phyloP scores from a whole-genome alignment of 2,113 vertebrate species.

The Serinus canaria region DNA sequence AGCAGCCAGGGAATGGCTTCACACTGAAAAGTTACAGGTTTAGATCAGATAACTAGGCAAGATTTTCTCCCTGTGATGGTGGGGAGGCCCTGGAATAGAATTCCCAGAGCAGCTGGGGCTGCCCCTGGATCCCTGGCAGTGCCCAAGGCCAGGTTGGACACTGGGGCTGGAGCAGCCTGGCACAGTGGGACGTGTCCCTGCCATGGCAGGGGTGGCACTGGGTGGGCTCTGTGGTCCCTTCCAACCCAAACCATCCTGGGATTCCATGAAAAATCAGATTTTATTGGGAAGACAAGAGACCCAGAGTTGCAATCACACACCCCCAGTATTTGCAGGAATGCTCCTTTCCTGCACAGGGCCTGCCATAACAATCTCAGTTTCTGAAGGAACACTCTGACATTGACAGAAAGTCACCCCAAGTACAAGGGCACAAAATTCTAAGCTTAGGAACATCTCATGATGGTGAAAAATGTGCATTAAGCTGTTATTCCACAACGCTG shows the following conservation, averaged over 20 bases:
- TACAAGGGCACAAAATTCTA: background rate
- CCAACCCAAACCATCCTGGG: background rate
- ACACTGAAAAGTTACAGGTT: too few relatives aligned
- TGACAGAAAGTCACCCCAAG: background rate
- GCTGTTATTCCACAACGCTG: background rate
- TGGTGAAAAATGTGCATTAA: background rate
- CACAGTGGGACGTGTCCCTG: background rate
- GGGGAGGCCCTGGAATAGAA: too few relatives aligned
- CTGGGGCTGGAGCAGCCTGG: background rate
- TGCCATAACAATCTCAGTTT: background rate
- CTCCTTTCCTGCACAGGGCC: background rate
- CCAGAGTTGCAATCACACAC: background rate
- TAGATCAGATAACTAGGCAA: too few relatives aligned
- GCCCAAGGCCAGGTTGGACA: background rate
- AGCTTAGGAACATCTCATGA: background rate
- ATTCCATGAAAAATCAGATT: background rate
- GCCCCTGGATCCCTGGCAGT: too few relatives aligned
- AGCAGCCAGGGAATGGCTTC: too few relatives aligned
- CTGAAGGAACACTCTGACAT: background rate
- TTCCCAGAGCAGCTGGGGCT: too few relatives aligned
- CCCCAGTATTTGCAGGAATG: background rate
- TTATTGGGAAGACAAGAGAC: background rate
- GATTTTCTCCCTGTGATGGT: too few relatives aligned
- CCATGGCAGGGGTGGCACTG: background rate
- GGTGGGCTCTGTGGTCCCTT: accelerated